phyloP scores from a whole-genome alignment of 2,888 invertebrate species.

The Antheraea assamensis region DNA sequence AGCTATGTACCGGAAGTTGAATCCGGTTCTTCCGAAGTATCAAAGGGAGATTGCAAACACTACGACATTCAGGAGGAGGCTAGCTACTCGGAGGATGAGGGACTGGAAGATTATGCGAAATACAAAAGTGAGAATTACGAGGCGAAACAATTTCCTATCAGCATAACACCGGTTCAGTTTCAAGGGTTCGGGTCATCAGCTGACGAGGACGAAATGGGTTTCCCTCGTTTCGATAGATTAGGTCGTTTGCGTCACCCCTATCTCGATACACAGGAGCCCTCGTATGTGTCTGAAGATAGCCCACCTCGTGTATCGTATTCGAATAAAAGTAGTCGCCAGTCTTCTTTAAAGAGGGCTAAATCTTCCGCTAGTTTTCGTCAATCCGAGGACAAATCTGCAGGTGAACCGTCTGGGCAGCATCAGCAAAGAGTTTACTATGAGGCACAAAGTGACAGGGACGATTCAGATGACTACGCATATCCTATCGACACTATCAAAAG shows the following conservation, averaged over 20 bases:
- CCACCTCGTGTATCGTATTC: conserved; percentile 74
- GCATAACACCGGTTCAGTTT: conserved; percentile 78
- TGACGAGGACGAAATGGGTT: conserved; percentile 86
- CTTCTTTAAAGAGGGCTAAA: conserved; percentile 73
- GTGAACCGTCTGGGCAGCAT: conserved; percentile 65
- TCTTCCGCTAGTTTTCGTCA: conserved; percentile 62
- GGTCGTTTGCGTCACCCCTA: conserved; percentile 81
- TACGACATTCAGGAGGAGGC: conserved; percentile 64
- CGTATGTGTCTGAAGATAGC: conserved; percentile 75
- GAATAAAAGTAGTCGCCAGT: conserved; percentile 75
- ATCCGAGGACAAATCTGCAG: conserved; percentile 61
- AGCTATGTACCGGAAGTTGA: conserved; percentile 86
- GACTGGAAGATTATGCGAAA: conserved; percentile 73
- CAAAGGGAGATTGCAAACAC: conserved; percentile 77
- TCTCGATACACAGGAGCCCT: conserved; percentile 74
- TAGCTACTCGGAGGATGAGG: conserved; percentile 82
- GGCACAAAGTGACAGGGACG: conserved; percentile 74
- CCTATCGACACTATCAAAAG: conserved; percentile 78
- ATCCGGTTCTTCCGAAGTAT: conserved; percentile 83
- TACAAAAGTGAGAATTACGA: conserved; percentile 69
- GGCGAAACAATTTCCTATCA: conserved; percentile 70
- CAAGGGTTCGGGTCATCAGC: conserved; percentile 84
- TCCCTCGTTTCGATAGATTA: conserved; percentile 83
- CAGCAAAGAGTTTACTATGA: conserved; percentile 64
- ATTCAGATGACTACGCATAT: conserved; percentile 78